Conservation (phyloP, 2,888 invertebrate genomes). For the Tenthredo amoena region DNA sequence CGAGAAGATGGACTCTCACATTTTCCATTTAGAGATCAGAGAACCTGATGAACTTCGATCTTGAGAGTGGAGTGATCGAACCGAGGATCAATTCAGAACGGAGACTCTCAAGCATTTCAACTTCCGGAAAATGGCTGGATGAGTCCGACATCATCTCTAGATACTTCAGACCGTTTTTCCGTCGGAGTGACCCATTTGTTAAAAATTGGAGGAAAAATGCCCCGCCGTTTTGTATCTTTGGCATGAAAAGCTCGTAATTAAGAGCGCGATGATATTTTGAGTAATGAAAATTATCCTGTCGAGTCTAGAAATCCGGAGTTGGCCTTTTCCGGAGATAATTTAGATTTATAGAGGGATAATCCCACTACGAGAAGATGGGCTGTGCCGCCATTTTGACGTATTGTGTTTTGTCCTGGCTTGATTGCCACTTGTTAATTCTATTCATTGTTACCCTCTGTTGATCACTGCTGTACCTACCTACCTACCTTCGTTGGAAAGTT, state of each 20-base stretch:
- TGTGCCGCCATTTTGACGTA: conserved; percentile 4
- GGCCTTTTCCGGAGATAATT: not conserved
- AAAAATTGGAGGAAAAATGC: not conserved
- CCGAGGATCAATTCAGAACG: not conserved
- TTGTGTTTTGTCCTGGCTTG: conserved; percentile 15
- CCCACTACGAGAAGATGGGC: not conserved
- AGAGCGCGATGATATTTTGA: not conserved
- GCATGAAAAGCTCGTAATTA: not conserved
- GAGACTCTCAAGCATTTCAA: conserved; percentile 11
- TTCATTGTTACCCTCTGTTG: conserved; percentile 29
- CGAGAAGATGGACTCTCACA: not conserved
- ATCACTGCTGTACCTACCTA: not conserved
- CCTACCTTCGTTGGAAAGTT: not conserved
- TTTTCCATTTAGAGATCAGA: not conserved
- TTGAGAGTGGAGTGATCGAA: not conserved
- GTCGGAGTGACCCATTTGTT: not conserved
- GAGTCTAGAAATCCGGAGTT: not conserved
- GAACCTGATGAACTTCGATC: not conserved
- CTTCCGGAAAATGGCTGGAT: not conserved
- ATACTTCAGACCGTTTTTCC: not conserved
- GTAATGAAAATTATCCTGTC: not conserved
- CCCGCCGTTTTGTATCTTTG: not conserved
- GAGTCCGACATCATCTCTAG: not conserved
- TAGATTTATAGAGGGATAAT: conserved; percentile 20
- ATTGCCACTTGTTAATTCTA: conserved; percentile 44